A percentile compares a stretch with the other conserved stretches of the same genome.
These are phyloP conservation scores for Hemichromis elongatus DNA, from an alignment of 2,113 vertebrate genomes.

Conservation along the genomic window DNA sequence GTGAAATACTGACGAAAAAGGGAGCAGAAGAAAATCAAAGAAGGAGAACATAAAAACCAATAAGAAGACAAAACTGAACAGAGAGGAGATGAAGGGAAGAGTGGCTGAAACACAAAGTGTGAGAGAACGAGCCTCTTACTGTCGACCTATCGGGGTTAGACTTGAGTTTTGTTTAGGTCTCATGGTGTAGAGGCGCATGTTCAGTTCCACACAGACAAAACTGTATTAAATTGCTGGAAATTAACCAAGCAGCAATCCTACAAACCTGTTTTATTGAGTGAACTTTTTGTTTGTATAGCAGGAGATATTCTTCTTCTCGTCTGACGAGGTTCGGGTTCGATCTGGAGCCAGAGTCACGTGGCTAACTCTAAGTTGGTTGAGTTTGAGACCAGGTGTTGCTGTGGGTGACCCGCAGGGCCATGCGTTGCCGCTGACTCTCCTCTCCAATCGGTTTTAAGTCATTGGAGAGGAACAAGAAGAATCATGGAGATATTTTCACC, in stretches of 20 bases:
- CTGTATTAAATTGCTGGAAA: not conserved
- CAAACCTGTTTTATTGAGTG: no score
- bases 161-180: not conserved
- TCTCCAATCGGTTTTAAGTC: not conserved
- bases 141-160: not conserved
- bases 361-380: accelerated
- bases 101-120: not conserved
- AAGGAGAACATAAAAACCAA: not conserved
- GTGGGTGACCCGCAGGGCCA: accelerated
- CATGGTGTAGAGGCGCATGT: not conserved
- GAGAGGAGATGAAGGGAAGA: not conserved
- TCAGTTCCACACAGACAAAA: accelerated
- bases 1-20: not conserved
- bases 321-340: no score
- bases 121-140: not conserved
- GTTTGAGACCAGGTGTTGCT: not conserved
- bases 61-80: not conserved
- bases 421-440: not conserved
- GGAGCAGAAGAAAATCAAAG: not conserved
- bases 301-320: no score
- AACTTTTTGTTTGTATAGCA: no score
- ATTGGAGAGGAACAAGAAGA: accelerated
- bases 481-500: not conserved
- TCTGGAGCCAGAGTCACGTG: no score
- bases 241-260: no score